Percentiles rank a stretch among this genome's conserved stretches.
These are phyloP conservation scores for Cryptops parisi DNA, from an alignment of 2,888 invertebrate genomes.

Conservation along the genomic window DNA sequence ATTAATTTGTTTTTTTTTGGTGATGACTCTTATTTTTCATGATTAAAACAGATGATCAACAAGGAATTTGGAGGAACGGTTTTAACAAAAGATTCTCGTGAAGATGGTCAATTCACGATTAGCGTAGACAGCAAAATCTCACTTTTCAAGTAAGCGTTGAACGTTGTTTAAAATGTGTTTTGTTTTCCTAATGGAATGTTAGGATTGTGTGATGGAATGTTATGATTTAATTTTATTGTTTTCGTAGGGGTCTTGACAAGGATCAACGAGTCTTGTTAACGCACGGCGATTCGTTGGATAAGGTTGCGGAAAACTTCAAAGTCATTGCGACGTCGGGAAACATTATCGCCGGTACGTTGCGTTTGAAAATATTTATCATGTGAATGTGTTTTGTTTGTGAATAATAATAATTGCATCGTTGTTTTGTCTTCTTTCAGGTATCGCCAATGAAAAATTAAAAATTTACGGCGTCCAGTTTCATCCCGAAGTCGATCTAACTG, in stretches of 20 bases:
- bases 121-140: conserved; percentile 76
- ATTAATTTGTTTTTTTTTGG: no score
- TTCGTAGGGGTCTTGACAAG: conserved; percentile 62
- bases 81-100: conserved; percentile 66
- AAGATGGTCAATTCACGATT: conserved; percentile 85
- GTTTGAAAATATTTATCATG: not conserved
- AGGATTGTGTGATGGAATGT: no score
- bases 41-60: conserved; percentile 89
- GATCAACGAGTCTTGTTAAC: conserved; percentile 83
- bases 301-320: conserved; percentile 75
- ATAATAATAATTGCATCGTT: not conserved
- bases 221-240: not conserved
- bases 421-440: conserved; percentile 39
- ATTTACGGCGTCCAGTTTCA: conserved; percentile 98
- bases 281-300: conserved; percentile 92
- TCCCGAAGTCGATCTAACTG: conserved; percentile 93
- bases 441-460: conserved; percentile 76
- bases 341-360: conserved; percentile 45
- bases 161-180: conserved; percentile 19
- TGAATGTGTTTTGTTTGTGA: not conserved
- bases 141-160: conserved; percentile 79
- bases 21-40: no score
- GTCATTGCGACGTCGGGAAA: conserved; percentile 70
- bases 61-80: conserved; percentile 94
- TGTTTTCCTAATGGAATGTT: no score